A percentile compares a stretch with the other conserved stretches of the same genome.
Conservation (phyloP, 2,888 invertebrate genomes). For the Agrochola lota region DNA sequence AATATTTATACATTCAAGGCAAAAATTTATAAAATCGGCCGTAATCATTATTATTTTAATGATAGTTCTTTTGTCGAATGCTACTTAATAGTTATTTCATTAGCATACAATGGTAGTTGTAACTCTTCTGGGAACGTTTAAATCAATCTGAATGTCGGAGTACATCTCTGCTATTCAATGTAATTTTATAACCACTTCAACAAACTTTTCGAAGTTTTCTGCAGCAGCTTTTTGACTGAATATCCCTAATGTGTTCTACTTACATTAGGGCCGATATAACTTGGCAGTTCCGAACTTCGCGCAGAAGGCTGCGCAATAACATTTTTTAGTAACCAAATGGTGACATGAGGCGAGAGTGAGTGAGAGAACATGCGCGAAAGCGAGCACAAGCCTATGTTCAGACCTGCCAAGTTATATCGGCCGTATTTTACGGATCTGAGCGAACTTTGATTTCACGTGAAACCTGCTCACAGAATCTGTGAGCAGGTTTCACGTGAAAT, state of each 20-base stretch:
- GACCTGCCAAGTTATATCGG: no score
- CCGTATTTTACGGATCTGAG: not conserved
- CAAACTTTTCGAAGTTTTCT: not conserved
- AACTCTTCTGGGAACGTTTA: conserved; percentile 9
- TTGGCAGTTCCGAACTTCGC: no score
- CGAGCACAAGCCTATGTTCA: no score
- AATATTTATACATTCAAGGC: conserved; percentile 39
- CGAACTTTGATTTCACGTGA: no score
- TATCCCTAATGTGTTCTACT: not conserved
- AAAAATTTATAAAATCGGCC: conserved; percentile 36
- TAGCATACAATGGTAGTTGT: conserved; percentile 54
- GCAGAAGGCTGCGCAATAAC: no score
- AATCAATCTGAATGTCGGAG: conserved; percentile 16
- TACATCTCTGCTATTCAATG: not conserved
- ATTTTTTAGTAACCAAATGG: no score
- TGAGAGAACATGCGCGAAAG: no score
- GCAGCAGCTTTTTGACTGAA: no score
- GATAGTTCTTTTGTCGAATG: conserved; percentile 50
- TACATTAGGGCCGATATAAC: not conserved
- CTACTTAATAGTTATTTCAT: conserved; percentile 56
- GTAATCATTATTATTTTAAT: conserved; percentile 41
- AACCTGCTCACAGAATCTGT: no score
- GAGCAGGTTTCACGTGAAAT: no score
- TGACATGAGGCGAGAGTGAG: no score
- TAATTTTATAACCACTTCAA: not conserved